phyloP scores from a whole-genome alignment of 2,113 vertebrate species.

The Chascanopsetta lugubris region DNA sequence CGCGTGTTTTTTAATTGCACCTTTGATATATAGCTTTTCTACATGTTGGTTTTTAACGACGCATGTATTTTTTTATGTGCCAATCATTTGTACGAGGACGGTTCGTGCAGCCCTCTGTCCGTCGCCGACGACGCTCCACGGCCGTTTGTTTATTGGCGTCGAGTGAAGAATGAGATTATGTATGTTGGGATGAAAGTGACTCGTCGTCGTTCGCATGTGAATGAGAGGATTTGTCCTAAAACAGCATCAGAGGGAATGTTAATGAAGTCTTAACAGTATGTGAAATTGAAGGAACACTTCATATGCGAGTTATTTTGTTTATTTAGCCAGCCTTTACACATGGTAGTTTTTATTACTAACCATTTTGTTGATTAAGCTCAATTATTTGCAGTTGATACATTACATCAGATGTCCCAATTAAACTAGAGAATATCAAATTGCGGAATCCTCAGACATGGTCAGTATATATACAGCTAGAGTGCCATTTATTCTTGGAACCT shows the following conservation, averaged over 20 bases:
- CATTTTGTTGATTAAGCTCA: no score
- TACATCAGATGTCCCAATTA: no score
- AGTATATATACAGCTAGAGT: no score
- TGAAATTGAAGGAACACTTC: background rate
- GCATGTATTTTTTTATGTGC: conserved; percentile 45
- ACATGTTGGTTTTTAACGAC: conserved; percentile 48
- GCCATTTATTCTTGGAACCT: no score
- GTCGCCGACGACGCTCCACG: background rate
- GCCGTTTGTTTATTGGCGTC: conserved; percentile 1
- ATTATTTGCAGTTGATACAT: no score
- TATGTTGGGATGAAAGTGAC: conserved; percentile 3
- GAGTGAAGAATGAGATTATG: background rate
- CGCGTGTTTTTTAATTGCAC: conserved; percentile 49
- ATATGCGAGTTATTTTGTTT: no score
- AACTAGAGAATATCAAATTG: no score
- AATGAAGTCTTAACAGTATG: conserved; percentile 1
- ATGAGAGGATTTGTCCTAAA: background rate
- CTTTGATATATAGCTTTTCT: conserved; percentile 61
- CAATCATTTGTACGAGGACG: conserved; percentile 25
- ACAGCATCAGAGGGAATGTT: conserved; percentile 13
- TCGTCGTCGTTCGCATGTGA: background rate
- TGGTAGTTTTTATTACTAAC: no score
- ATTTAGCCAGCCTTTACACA: no score
- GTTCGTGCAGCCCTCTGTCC: conserved; percentile 13
- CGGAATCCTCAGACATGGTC: no score